phyloP scores from a whole-genome alignment of 2,888 invertebrate genomes.

The Phania funesta region DNA sequence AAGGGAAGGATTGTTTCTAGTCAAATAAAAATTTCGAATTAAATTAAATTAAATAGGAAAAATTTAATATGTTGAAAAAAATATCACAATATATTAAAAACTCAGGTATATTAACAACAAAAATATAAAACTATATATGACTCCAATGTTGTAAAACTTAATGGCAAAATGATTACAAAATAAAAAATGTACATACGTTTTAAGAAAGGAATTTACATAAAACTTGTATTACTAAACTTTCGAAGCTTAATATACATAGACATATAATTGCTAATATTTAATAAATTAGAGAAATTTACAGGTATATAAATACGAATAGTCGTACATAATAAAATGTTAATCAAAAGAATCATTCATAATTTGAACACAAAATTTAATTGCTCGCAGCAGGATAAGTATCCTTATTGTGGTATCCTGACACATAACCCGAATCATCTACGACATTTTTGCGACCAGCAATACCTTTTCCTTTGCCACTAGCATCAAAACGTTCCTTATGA shows the following conservation, averaged over 20 bases:
- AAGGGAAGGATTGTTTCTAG: background rate
- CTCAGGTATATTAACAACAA: background rate
- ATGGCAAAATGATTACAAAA: no score
- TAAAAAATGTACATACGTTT: background rate
- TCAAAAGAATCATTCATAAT: background rate
- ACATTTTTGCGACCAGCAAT: slow-evolving; percentile 90
- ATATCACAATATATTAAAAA: slow-evolving; percentile 59
- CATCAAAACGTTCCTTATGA: slow-evolving; percentile 92
- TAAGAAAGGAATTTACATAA: background rate
- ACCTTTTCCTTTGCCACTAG: slow-evolving; percentile 91
- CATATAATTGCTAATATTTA: background rate
- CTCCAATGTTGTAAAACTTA: no score
- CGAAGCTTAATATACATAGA: no score
- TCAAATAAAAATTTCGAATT: slow-evolving; percentile 1
- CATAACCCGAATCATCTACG: slow-evolving; percentile 88
- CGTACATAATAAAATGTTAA: background rate
- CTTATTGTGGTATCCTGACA: slow-evolving; percentile 91
- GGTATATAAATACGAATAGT: slow-evolving; percentile 36
- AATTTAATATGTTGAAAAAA: slow-evolving; percentile 7
- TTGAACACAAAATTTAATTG: slow-evolving; percentile 77
- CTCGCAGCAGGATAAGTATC: slow-evolving; percentile 86
- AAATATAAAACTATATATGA: no score
- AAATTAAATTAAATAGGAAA: slow-evolving; percentile 18
- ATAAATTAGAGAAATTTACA: slow-evolving; percentile 16
- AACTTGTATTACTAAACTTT: slow-evolving; percentile 35